Evolutionary conservation across 2,113 vertebrate genomes (phyloP).

Genomic region (Myocastor coypus): DNA sequence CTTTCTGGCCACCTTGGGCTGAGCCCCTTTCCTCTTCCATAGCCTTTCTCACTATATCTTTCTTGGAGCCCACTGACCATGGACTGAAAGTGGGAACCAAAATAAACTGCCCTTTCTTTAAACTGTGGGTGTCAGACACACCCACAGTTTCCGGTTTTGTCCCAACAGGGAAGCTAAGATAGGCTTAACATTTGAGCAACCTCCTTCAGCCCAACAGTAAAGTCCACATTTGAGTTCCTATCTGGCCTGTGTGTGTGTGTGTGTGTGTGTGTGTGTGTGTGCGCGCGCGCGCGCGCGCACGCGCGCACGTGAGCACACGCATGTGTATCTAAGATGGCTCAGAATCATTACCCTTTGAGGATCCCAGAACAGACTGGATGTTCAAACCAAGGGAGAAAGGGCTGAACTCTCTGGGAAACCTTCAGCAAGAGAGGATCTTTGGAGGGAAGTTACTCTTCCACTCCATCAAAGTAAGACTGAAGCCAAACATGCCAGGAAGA

Average conservation of each 20-base stretch:
- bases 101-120: not conserved
- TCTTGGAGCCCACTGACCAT: not conserved
- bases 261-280: no score
- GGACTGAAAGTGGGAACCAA: not conserved
- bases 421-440: not conserved
- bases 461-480: not conserved
- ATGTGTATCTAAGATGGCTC: not conserved
- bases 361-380: not conserved
- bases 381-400: not conserved
- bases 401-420: not conserved
- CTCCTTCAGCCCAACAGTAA: not conserved
- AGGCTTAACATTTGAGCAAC: not conserved
- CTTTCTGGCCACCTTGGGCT: not conserved
- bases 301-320: no score
- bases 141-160: no score
- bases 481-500: not conserved
- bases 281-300: no score
- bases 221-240: not conserved
- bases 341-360: not conserved
- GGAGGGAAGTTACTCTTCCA: not conserved
- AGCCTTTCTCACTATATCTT: not conserved
- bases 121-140: not conserved
- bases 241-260: not conserved
- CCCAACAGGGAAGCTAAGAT: not conserved
- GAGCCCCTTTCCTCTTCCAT: not conserved